Evolutionary conservation across 2,888 invertebrate genomes (phyloP).

Genomic region (Latrodectus hesperus): DNA sequence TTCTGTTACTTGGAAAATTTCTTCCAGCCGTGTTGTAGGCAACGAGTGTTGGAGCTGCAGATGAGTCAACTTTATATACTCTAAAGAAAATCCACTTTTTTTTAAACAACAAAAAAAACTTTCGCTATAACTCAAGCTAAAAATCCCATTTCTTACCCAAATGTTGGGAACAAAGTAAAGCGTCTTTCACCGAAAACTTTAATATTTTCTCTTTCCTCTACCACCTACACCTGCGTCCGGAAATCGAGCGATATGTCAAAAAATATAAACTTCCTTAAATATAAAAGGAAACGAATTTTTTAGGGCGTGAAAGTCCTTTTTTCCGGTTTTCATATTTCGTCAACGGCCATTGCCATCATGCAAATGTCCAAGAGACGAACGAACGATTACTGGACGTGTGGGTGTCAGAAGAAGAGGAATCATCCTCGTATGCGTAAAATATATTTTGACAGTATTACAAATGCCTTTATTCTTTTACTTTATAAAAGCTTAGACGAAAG

Average conservation of each 20-base stretch:
- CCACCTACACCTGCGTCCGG: not conserved
- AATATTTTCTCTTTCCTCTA: constrained; percentile 24
- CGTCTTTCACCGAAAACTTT: constrained; percentile 21
- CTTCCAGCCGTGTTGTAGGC: too few relatives aligned
- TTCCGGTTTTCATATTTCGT: constrained; percentile 1
- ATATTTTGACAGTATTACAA: constrained; percentile 43
- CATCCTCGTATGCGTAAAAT: constrained; percentile 41
- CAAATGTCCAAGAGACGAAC: constrained; percentile 52
- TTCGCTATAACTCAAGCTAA: not conserved
- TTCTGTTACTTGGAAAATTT: too few relatives aligned
- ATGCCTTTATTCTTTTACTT: not conserved
- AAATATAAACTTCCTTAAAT: constrained; percentile 8
- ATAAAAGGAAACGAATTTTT: constrained; percentile 35
- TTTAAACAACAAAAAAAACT: not conserved
- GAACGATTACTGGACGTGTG: constrained; percentile 27
- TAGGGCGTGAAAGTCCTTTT: constrained; percentile 19
- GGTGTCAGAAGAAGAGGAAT: constrained; percentile 22
- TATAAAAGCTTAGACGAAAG: not conserved
- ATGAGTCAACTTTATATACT: not conserved
- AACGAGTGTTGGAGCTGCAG: not conserved
- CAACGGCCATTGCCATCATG: constrained; percentile 36
- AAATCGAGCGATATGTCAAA: constrained; percentile 21
- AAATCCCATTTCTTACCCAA: constrained; percentile 5
- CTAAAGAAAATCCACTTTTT: not conserved
- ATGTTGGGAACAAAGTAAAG: not conserved